phyloP scores from a whole-genome alignment of 1,140 invertebrate genomes.

The Eubasilissa regina region DNA sequence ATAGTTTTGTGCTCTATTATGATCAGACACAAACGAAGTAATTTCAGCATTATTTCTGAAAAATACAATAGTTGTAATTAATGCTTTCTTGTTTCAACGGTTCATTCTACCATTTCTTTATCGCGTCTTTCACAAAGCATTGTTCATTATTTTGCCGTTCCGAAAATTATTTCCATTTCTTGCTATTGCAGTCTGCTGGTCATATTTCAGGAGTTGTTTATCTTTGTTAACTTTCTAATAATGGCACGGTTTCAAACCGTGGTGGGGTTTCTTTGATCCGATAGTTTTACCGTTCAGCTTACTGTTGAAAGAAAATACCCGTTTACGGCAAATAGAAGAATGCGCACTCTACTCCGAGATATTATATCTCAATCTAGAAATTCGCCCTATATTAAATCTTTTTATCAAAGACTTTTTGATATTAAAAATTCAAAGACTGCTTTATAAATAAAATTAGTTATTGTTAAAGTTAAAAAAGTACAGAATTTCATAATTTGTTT shows the following conservation, averaged over 20 bases:
- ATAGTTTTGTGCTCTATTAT: no score
- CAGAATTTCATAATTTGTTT: no score
- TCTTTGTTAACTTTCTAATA: constrained; percentile 30
- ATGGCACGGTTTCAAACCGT: constrained; percentile 2
- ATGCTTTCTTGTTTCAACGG: constrained; percentile 16
- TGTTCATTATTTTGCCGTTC: neutral
- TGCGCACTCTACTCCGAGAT: neutral
- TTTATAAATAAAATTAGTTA: no score
- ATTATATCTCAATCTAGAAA: neutral
- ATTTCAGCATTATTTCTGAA: constrained; percentile 17
- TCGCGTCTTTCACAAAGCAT: constrained; percentile 15
- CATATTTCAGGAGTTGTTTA: constrained; percentile 14
- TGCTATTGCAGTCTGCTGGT: neutral
- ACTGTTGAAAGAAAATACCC: neutral
- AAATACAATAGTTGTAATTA: constrained; percentile 55
- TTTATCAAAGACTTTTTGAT: neutral
- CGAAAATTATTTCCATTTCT: constrained; percentile 33
- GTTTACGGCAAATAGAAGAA: neutral
- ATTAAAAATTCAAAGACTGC: no score
- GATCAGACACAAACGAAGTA: no score
- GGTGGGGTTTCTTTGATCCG: constrained; percentile 7
- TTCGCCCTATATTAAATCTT: neutral
- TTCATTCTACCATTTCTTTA: neutral
- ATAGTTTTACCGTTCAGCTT: neutral
- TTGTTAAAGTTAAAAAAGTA: no score